Conservation (phyloP, 1,140 invertebrate species). For the Drusus annulatus region DNA sequence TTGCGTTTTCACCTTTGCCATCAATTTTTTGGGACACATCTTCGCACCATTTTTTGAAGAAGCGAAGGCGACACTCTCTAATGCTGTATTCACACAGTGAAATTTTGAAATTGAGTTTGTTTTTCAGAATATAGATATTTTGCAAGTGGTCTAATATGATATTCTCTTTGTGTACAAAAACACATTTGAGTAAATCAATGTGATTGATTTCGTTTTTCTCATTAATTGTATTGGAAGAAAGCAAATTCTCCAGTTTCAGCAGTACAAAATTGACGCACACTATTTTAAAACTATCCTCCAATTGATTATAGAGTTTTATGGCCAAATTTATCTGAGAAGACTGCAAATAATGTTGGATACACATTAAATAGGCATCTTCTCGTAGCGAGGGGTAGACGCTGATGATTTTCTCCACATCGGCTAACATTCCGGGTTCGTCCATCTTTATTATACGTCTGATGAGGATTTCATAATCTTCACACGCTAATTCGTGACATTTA, state of each 20-base stretch:
- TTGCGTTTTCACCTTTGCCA: not conserved
- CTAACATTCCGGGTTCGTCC: constrained; percentile 50
- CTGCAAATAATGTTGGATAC: constrained; percentile 49
- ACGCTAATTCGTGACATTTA: constrained; percentile 47
- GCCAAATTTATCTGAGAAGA: constrained; percentile 43
- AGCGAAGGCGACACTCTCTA: constrained; percentile 43
- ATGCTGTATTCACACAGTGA: constrained; percentile 50
- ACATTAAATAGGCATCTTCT: constrained; percentile 54
- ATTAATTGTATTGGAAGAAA: constrained; percentile 20
- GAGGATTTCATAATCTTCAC: constrained; percentile 53
- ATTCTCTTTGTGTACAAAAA: constrained; percentile 18
- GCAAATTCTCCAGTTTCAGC: constrained; percentile 48
- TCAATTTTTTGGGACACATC: constrained; percentile 27
- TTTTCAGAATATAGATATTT: constrained; percentile 52
- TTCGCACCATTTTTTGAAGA: constrained; percentile 51
- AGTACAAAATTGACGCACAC: constrained; percentile 40
- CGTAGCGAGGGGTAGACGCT: constrained; percentile 46
- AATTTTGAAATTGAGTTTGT: constrained; percentile 49
- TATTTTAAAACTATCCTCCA: constrained; percentile 48
- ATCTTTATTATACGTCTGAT: constrained; percentile 49
- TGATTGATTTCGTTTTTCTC: constrained; percentile 42
- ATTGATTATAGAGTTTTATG: constrained; percentile 41
- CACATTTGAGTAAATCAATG: constrained; percentile 55
- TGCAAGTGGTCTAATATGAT: constrained; percentile 39
- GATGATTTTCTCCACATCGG: constrained; percentile 54